A percentile compares a stretch with the other conserved stretches of the same genome.
phyloP scores from a whole-genome alignment of 2,888 invertebrate genomes.

The Rapana venosa region DNA sequence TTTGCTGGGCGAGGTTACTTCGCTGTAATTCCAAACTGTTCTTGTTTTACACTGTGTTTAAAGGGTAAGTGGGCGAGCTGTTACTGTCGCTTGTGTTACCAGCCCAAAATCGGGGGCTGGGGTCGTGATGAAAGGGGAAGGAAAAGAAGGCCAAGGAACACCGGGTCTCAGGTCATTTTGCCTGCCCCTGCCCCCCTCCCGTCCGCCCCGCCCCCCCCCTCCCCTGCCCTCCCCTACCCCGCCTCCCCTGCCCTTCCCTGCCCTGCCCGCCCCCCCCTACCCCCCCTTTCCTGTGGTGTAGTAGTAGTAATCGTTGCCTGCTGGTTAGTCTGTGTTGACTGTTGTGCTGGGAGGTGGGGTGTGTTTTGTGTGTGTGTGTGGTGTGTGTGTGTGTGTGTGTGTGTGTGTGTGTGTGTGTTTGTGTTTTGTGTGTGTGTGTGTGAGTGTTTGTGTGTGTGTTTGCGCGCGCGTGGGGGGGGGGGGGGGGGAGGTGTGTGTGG shows the following conservation, averaged over 20 bases:
- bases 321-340: no score
- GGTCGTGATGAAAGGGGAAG: conserved; percentile 92
- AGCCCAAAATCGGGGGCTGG: conserved; percentile 95
- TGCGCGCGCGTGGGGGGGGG: no score
- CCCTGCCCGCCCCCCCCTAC: background rate
- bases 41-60: conserved; percentile 86
- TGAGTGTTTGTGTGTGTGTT: background rate
- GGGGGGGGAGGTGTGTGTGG: no score
- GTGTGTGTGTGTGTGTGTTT: background rate
- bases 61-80: conserved; percentile 47
- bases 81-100: conserved; percentile 95
- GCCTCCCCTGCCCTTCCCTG: background rate
- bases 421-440: background rate
- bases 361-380: no score
- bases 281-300: no score
- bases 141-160: conserved; percentile 97
- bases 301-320: no score
- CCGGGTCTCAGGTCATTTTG: conserved; percentile 85
- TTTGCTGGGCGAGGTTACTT: no score
- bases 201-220: background rate
- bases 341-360: no score
- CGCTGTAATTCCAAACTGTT: no score
- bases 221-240: no score
- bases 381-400: no score
- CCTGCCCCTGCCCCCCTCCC: background rate